Percentiles rank a stretch among this genome's conserved stretches.
Conservation (phyloP, 1,140 invertebrate species). For the Holotrichia oblita region DNA sequence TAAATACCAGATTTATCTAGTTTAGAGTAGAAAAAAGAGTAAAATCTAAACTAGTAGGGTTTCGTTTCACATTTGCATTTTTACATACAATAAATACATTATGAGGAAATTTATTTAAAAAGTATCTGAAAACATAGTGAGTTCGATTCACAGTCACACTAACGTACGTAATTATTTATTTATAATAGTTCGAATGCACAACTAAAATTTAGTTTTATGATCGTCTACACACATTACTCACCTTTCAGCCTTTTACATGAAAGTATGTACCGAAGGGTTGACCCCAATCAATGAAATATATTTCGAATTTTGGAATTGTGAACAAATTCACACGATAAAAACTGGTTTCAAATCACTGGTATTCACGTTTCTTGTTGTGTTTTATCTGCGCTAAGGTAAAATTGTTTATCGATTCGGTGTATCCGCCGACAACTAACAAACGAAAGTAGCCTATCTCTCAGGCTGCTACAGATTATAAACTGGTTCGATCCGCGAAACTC, state of each 20-base stretch:
- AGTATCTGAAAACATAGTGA: background rate
- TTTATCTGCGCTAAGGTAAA: background rate
- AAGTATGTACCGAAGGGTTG: background rate
- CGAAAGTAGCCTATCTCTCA: slow-evolving; percentile 27
- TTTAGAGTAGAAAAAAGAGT: slow-evolving; percentile 27
- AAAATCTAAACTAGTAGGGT: background rate
- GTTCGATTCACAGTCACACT: background rate
- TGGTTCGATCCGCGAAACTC: slow-evolving; percentile 27
- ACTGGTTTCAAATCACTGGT: slow-evolving; percentile 28
- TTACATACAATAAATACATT: background rate
- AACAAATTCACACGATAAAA: slow-evolving; percentile 30
- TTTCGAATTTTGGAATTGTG: background rate
- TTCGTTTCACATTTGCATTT: background rate
- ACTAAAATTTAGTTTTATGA: background rate
- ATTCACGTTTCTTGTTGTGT: background rate
- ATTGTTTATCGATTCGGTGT: slow-evolving; percentile 26
- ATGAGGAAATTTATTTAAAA: slow-evolving; percentile 7
- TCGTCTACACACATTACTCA: slow-evolving; percentile 11
- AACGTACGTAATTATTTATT: background rate
- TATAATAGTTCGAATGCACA: background rate
- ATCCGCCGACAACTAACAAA: slow-evolving; percentile 20
- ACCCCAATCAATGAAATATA: background rate
- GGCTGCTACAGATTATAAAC: background rate
- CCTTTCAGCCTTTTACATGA: slow-evolving; percentile 2
- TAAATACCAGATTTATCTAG: slow-evolving; percentile 28